These are phyloP conservation scores for Pangasius krempfi DNA, from an alignment of 2,797 vertebrate genomes.

Conservation along the genomic window DNA sequence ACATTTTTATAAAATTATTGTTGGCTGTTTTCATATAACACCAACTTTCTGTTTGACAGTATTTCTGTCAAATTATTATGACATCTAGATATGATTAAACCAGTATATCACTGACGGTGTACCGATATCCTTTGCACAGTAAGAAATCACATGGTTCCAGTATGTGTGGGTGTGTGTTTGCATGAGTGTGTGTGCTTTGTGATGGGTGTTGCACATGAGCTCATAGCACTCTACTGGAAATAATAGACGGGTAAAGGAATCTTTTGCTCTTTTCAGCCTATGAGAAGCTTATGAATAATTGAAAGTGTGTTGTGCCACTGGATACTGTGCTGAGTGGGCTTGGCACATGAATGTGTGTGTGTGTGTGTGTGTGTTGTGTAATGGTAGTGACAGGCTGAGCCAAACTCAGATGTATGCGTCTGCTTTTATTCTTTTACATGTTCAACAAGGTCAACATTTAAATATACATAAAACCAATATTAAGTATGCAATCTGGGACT, in stretches of 20 bases:
- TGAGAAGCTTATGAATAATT: slow-evolving; percentile 79
- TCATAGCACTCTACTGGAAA: slow-evolving; percentile 57
- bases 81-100: neutral
- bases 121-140: neutral
- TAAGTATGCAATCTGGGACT: neutral
- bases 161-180: neutral
- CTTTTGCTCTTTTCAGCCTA: slow-evolving; percentile 71
- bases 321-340: slow-evolving; percentile 66
- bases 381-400: slow-evolving; percentile 39
- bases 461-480: neutral
- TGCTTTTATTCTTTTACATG: neutral
- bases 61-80: neutral
- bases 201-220: slow-evolving; percentile 34
- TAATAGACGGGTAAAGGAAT: slow-evolving; percentile 73
- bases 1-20: neutral
- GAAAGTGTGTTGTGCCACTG: slow-evolving; percentile 68
- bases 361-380: neutral
- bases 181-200: slow-evolving; percentile 34
- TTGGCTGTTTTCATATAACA: neutral
- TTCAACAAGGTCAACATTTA: neutral
- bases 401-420: slow-evolving; percentile 20
- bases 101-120: neutral
- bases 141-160: slow-evolving; percentile 9
- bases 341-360: slow-evolving; percentile 50
- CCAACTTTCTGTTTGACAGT: neutral